phyloP scores from a whole-genome alignment of 2,888 invertebrate genomes.

The Scaptomyza caliginosa region DNA sequence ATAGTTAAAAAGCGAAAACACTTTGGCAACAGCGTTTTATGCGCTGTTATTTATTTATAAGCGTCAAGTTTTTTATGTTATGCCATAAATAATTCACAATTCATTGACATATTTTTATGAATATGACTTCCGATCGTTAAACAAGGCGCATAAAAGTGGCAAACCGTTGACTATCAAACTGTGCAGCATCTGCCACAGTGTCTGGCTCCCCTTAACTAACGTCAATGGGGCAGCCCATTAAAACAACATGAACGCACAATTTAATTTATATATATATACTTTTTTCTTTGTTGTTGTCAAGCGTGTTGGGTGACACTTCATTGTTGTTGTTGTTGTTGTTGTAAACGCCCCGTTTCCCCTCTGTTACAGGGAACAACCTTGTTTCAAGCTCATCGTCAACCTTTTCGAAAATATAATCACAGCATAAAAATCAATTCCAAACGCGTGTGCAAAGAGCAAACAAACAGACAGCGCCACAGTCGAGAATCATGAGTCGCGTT shows the following conservation, averaged over 20 bases:
- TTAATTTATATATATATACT: constrained; percentile 80
- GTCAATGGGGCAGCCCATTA: constrained; percentile 59
- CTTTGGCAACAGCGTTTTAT: constrained; percentile 1
- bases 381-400: constrained; percentile 70
- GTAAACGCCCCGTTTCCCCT: not conserved
- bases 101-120: constrained; percentile 80
- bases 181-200: constrained; percentile 42
- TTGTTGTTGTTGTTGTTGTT: constrained; percentile 40
- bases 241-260: constrained; percentile 79
- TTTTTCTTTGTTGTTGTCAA: too few relatives aligned
- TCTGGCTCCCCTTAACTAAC: constrained; percentile 7
- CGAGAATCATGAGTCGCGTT: constrained; percentile 22
- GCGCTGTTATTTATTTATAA: constrained; percentile 62
- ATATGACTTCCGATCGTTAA: constrained; percentile 79
- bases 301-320: constrained; percentile 65
- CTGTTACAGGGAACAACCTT: constrained; percentile 23
- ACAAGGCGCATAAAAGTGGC: constrained; percentile 67
- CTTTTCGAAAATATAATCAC: constrained; percentile 79
- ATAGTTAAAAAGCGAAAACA: too few relatives aligned
- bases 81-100: constrained; percentile 78
- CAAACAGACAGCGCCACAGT: constrained; percentile 60
- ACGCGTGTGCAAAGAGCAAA: constrained; percentile 72
- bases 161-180: constrained; percentile 48
- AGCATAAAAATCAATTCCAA: constrained; percentile 80
- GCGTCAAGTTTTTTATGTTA: constrained; percentile 36